Evolutionary conservation across 2,797 vertebrate genomes (phyloP), one percentile per base, ranked within the genome.

Genomic region (Taenioides sp.): DNA sequence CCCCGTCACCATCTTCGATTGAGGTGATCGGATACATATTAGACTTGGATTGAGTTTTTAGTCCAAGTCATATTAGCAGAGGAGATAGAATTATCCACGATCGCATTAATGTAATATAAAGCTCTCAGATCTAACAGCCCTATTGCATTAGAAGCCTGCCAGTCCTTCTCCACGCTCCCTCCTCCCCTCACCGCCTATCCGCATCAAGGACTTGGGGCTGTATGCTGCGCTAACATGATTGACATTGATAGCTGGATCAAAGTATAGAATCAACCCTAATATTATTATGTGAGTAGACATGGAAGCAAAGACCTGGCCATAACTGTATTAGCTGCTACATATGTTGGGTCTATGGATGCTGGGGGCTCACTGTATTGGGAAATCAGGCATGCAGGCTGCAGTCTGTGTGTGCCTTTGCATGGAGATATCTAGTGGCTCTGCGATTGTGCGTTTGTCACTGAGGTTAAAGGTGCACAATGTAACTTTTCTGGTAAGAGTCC

Each of bases 1-100:
- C 85, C 84, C 77, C 69, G 84, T 90, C 84, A 87, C 87, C 88
- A 85, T 93, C 90, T 88, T 83, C 69, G 70, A 88, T 92, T 80
- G 88, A 92, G 88, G 87, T 89, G 88, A 95, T 94, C 75, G 75
- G 91, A 94, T 93, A 92, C 94, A 95, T 95, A 57, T 57, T 89
- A 88, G 86, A 92, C 91, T 94, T 94, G 95, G 95, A 96, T 95
- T 95, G 88, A 73, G 77, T 93, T 96, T 95, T 94, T 90, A 91
- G 91, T 82, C 89, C 89, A 87, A 95, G 86, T 89, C 87, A 90
- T 94, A 89, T 91, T 91, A 91, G 89, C 78, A 93, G 93, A 93
- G 90, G 88, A 92, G 91, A 91, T 85, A 81, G 86, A 94, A 95
- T 94, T 95, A 95, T 91, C 88, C 86, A 84, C 88, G 91, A 91